phyloP scores from a whole-genome alignment of 2,113 vertebrate species.

The Chiloscyllium plagiosum region DNA sequence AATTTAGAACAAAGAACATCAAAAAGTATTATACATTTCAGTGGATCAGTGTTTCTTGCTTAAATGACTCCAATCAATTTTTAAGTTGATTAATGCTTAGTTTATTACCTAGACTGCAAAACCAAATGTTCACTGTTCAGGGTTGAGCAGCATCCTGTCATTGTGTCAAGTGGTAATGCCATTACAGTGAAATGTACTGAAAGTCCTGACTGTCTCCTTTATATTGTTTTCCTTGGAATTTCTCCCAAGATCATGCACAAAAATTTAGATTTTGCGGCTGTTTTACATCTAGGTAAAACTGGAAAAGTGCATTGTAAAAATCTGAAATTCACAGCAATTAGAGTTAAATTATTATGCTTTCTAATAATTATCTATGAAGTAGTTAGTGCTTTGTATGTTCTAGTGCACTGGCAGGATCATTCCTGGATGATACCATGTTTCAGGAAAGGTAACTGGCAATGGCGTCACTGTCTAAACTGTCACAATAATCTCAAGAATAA shows the following conservation, averaged over 20 bases:
- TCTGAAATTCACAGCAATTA: background rate
- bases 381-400: constrained; percentile 8
- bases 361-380: constrained; percentile 3
- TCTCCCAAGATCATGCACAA: background rate
- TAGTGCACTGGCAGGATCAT: background rate
- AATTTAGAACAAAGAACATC: background rate
- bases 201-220: background rate
- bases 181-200: background rate
- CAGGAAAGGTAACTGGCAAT: background rate
- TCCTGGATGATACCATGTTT: background rate
- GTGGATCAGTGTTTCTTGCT: background rate
- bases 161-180: no score
- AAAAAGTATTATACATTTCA: background rate
- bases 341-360: background rate
- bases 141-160: background rate
- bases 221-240: background rate
- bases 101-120: background rate
- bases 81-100: constrained; percentile 2
- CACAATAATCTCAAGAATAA: background rate
- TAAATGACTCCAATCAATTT: background rate
- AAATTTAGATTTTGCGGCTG: background rate
- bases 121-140: background rate
- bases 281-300: background rate
- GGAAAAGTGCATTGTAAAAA: background rate
- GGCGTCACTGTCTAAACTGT: background rate